Percentiles rank a stretch among this genome's conserved stretches.
Evolutionary conservation across 2,113 vertebrate genomes (phyloP).

Genomic region (Casuarius casuarius): DNA sequence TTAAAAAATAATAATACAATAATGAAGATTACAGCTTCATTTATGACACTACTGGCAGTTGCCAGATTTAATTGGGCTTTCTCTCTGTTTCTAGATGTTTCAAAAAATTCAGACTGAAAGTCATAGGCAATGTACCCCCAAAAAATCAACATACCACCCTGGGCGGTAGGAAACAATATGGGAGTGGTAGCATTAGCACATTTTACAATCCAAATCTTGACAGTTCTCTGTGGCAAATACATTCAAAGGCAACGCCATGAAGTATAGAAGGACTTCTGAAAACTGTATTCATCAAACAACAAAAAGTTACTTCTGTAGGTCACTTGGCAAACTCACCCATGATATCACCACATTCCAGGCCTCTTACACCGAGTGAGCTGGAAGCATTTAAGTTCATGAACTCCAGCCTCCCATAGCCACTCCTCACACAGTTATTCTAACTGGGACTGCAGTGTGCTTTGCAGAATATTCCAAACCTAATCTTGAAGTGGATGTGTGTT

Average conservation of each 20-base stretch:
- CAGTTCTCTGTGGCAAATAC: background rate
- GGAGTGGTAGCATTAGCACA: background rate
- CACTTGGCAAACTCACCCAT: conserved; percentile 48
- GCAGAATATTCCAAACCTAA: background rate
- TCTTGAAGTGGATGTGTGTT: background rate
- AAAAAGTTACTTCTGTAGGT: conserved; percentile 15
- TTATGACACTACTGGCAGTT: background rate
- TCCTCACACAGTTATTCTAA: background rate
- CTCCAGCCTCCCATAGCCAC: conserved; percentile 30
- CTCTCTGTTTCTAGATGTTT: background rate
- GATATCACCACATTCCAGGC: conserved; percentile 68
- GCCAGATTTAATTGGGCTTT: background rate
- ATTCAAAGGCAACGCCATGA: fast-evolving
- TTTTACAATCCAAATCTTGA: background rate
- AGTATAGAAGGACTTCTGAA: conserved; percentile 18
- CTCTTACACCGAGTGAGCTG: conserved; percentile 42
- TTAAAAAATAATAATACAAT: background rate
- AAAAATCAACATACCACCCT: background rate
- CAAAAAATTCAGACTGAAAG: background rate
- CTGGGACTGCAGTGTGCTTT: background rate
- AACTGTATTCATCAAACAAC: background rate
- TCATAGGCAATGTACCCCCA: background rate
- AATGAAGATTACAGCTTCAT: background rate
- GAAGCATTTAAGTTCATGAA: conserved; percentile 51
- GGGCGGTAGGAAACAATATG: background rate